These are phyloP conservation scores for Meghimatium bilineatum DNA, from an alignment of 2,888 invertebrate species.

Conservation along the genomic window DNA sequence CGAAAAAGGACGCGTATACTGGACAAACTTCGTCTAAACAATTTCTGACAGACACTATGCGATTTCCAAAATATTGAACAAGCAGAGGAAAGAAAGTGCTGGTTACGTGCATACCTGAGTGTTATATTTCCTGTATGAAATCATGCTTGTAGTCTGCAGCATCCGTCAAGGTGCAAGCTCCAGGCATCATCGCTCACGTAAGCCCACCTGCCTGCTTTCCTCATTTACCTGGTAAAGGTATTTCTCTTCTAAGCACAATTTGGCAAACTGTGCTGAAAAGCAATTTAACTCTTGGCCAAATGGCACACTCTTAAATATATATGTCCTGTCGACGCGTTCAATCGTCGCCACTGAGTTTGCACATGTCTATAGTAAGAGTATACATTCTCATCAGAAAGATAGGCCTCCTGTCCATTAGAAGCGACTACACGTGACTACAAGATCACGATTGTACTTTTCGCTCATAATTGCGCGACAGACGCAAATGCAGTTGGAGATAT, in stretches of 20 bases:
- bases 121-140: neutral
- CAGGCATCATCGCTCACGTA: slow-evolving; percentile 6
- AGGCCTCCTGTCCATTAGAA: too few relatives aligned
- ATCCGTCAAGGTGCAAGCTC: slow-evolving; percentile 12
- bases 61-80: too few relatives aligned
- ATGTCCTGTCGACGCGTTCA: neutral
- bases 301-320: neutral
- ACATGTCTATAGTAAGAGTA: too few relatives aligned
- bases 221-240: slow-evolving; percentile 10
- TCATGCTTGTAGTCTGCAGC: neutral
- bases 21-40: too few relatives aligned
- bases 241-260: neutral
- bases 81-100: neutral
- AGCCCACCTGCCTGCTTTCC: slow-evolving; percentile 24
- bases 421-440: too few relatives aligned
- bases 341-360: neutral
- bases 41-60: too few relatives aligned
- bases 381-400: too few relatives aligned
- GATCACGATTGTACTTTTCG: too few relatives aligned
- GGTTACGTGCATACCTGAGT: neutral
- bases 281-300: neutral
- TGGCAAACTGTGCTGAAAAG: neutral
- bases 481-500: too few relatives aligned
- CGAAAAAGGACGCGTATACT: too few relatives aligned
- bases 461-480: too few relatives aligned